Percentiles rank a stretch among this genome's conserved stretches.
Conservation (phyloP, 1,140 invertebrate genomes). For the Magallana ariakensis region DNA sequence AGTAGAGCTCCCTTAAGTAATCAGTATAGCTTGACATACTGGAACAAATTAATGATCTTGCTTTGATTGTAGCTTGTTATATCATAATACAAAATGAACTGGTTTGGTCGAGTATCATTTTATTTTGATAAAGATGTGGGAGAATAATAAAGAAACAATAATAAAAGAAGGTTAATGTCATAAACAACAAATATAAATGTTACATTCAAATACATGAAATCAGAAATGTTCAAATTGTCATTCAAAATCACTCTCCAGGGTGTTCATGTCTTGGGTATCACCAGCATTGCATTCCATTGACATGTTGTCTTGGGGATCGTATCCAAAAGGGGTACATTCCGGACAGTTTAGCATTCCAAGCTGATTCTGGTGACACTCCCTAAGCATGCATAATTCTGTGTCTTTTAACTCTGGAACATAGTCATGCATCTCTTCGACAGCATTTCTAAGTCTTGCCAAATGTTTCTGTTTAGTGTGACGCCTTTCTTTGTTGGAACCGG, state of each 20-base stretch:
- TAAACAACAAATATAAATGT: too few relatives aligned
- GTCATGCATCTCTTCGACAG: slow-evolving; percentile 38
- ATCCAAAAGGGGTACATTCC: slow-evolving; percentile 44
- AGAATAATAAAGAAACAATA: not conserved
- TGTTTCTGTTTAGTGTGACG: slow-evolving; percentile 32
- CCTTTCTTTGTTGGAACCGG: slow-evolving; percentile 44
- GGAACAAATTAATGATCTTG: not conserved
- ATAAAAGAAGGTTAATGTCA: not conserved
- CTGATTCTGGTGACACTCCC: slow-evolving; percentile 38
- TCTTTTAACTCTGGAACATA: slow-evolving; percentile 45
- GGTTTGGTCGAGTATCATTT: not conserved
- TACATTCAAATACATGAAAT: not conserved
- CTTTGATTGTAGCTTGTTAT: not conserved
- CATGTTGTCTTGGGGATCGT: slow-evolving; percentile 21
- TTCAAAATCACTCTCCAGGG: slow-evolving; percentile 5
- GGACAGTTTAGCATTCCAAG: slow-evolving; percentile 25
- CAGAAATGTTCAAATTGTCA: not conserved
- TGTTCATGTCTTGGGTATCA: not conserved
- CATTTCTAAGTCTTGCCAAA: slow-evolving; percentile 8
- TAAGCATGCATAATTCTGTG: not conserved
- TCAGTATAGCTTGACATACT: slow-evolving; percentile 32
- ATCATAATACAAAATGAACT: not conserved
- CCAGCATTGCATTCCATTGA: slow-evolving; percentile 9
- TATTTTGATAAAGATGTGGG: not conserved
- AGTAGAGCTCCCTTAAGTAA: slow-evolving; percentile 34